A percentile compares a stretch with the other conserved stretches of the same genome.
Conservation (phyloP, 2,113 vertebrate genomes). For the Plecotus auritus region DNA sequence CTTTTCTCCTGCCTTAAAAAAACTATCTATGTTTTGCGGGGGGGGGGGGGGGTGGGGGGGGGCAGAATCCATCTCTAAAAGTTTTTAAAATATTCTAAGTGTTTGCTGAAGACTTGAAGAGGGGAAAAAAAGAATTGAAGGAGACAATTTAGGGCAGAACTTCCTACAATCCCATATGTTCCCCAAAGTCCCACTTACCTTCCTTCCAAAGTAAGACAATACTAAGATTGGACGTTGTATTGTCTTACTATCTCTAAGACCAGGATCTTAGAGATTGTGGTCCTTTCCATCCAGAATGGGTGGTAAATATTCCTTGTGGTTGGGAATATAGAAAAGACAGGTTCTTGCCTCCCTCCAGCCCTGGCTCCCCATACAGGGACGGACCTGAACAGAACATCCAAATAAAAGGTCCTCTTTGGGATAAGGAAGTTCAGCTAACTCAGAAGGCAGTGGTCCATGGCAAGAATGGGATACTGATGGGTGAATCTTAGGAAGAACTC, state of each 20-base stretch:
- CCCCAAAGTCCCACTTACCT: neutral
- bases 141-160: neutral
- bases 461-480: neutral
- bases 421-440: neutral
- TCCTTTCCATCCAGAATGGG: neutral
- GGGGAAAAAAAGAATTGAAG: neutral
- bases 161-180: neutral
- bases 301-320: neutral
- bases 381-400: neutral
- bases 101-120: neutral
- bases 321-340: neutral
- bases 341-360: neutral
- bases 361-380: neutral
- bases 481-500: neutral
- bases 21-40: neutral
- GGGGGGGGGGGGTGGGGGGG: too few species aligned
- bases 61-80: neutral
- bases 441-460: neutral
- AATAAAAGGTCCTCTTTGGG: neutral
- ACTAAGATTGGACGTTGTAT: neutral
- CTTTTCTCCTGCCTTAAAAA: conserved; percentile 9
- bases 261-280: neutral
- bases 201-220: neutral
- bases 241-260: neutral
- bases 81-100: neutral